A percentile compares a stretch with the other conserved stretches of the same genome.
Evolutionary conservation across 2,888 invertebrate species (phyloP).

Genomic region (Pyrrhia umbra): DNA sequence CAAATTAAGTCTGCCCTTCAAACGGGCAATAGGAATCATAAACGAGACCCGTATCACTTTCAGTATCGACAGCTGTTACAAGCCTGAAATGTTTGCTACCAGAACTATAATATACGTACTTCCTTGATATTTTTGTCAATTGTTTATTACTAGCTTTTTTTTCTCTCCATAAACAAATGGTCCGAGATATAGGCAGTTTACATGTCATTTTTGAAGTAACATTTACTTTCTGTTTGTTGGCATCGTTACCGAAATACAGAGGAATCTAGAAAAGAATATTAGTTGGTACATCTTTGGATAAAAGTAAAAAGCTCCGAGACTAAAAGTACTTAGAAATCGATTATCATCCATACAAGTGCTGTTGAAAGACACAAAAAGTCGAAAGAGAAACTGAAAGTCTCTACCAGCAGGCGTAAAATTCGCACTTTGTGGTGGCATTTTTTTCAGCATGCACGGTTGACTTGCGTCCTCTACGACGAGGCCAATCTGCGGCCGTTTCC

Average conservation of each 20-base stretch:
- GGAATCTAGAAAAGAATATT: neutral
- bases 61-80: constrained; percentile 19
- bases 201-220: neutral
- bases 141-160: constrained; percentile 41
- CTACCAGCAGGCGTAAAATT: constrained; percentile 29
- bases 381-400: constrained; percentile 44
- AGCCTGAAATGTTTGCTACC: neutral
- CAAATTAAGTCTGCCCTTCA: constrained; percentile 39
- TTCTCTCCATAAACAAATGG: constrained; percentile 2
- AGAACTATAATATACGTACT: constrained; percentile 31
- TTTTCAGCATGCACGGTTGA: constrained; percentile 74
- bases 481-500: constrained; percentile 74
- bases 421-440: constrained; percentile 55
- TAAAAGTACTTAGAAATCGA: constrained; percentile 35
- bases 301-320: constrained; percentile 6
- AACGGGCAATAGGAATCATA: constrained; percentile 16
- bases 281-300: neutral
- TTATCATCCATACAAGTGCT: constrained; percentile 19
- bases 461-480: constrained; percentile 74
- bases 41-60: constrained; percentile 45
- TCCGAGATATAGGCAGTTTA: neutral
- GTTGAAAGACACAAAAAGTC: constrained; percentile 7
- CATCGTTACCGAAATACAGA: neutral
- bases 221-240: neutral
- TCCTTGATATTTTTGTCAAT: constrained; percentile 23